These are phyloP conservation scores for Corbicula japonica DNA, from an alignment of 2,888 invertebrate species.

Conservation along the genomic window DNA sequence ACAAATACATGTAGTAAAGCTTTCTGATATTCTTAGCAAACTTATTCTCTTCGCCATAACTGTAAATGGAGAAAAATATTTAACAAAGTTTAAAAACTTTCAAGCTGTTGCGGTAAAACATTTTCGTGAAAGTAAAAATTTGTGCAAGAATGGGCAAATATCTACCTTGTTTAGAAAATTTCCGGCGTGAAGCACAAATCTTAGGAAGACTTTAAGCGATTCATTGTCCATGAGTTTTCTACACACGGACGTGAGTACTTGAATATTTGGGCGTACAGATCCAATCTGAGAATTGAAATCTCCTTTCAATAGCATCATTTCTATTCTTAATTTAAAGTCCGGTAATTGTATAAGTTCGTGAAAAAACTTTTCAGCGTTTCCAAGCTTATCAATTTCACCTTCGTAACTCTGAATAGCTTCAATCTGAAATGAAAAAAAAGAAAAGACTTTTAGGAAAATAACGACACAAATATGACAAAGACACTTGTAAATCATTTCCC, in stretches of 20 bases:
- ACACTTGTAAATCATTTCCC: no score
- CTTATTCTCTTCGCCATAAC: no score
- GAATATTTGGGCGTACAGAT: slow-evolving; percentile 96
- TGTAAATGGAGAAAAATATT: no score
- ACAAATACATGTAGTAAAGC: no score
- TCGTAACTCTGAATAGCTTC: slow-evolving; percentile 85
- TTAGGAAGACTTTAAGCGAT: slow-evolving; percentile 94
- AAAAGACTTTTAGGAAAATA: neutral
- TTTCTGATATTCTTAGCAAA: no score
- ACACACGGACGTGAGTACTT: slow-evolving; percentile 95
- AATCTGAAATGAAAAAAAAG: slow-evolving; percentile 70
- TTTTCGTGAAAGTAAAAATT: no score
- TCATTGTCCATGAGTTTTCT: slow-evolving; percentile 90
- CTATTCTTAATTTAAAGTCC: slow-evolving; percentile 95
- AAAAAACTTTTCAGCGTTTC: slow-evolving; percentile 87
- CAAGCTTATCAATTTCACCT: slow-evolving; percentile 86
- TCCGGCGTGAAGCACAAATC: slow-evolving; percentile 97
- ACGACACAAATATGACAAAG: no score
- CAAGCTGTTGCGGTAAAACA: no score
- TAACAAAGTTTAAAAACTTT: no score
- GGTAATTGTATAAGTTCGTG: slow-evolving; percentile 85
- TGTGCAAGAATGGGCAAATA: no score
- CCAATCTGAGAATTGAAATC: slow-evolving; percentile 96
- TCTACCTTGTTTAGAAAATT: slow-evolving; percentile 97
- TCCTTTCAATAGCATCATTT: slow-evolving; percentile 97